Evolutionary conservation across 2,797 vertebrate species (phyloP).

Genomic region (Coregonus suidteri): DNA sequence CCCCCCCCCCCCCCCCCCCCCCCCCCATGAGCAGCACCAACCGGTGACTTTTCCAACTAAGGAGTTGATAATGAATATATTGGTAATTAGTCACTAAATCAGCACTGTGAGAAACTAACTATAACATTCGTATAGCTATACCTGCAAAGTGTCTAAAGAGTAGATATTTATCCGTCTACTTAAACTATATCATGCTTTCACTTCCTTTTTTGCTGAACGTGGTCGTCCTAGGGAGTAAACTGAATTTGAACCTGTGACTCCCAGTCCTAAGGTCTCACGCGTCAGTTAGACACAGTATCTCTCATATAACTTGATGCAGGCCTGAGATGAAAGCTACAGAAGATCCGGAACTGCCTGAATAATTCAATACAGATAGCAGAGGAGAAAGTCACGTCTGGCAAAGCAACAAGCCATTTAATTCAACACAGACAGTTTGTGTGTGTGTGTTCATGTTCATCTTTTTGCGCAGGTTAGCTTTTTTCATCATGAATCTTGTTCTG

Average conservation of each 20-base stretch:
- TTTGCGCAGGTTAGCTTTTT: not conserved
- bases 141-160: not conserved
- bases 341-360: conserved; percentile 74
- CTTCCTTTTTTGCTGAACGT: not conserved
- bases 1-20: conserved; percentile 39
- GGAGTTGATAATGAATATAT: not conserved
- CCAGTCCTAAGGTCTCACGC: conserved; percentile 56
- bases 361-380: conserved; percentile 74
- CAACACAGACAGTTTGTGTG: conserved; percentile 59
- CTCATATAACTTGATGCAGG: conserved; percentile 66
- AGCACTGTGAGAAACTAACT: not conserved
- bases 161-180: not conserved
- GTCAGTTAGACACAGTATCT: conserved; percentile 62
- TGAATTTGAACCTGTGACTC: conserved; percentile 67
- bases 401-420: conserved; percentile 69
- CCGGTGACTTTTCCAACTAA: not conserved
- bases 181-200: not conserved
- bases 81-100: too few relatives aligned
- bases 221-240: conserved; percentile 50
- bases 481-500: too few relatives aligned
- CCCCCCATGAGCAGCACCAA: conserved; percentile 44
- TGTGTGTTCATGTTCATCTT: conserved; percentile 8
- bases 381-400: conserved; percentile 76
- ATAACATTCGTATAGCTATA: not conserved
- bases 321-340: conserved; percentile 73